Base-by-base conservation (phyloP, 2,113 vertebrate species). In the Chionodraco myersi region DNA sequence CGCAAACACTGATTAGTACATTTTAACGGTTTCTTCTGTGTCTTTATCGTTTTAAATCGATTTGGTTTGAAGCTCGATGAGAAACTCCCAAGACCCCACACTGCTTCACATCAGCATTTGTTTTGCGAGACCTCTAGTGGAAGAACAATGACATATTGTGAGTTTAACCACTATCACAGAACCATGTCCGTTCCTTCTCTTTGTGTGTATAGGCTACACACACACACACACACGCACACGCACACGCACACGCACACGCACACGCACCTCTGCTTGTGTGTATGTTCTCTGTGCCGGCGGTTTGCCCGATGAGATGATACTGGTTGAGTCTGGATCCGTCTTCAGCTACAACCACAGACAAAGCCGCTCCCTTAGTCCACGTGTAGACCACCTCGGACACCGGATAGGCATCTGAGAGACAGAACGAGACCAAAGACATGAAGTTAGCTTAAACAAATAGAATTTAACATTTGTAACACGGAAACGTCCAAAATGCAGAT, bases 271-370 rank as follows among this genome's bases (percentile, higher is more conserved):
- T 96, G 88, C 97, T 99, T 53, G 97, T 99, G 79, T 94, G 93
- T 90, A 98, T 97, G 87, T 98, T 96, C 91, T 98, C 96, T 0
- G 95, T 97, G 84, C 96, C 96, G 1, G 97, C 96, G 0, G 95
- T 98, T 83, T 97, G 96, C 41, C 96, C 97, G 16, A 97, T 95
- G 21, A 99, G 93, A 74, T 97, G 97, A 83, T 99, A 99, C 92
- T 99, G 98, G 92, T 98, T 99, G 84, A 99, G 96, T 45, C 98
- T 95, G 60, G 98, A 99, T 26, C 98, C 97, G 0, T 99, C 97
- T 73, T 98, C 97, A 0, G 97, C 98, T 90, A 99, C 98, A 65
- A 96, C 97, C 80, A 99, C 98, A 1, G 98, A 98, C 0, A 94
- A 96, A 52, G 95, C 90, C 5, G 96, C 96, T 30, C 89, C 96